Evolutionary conservation across 1,140 invertebrate species (phyloP).

Genomic region (Linepithema humile): DNA sequence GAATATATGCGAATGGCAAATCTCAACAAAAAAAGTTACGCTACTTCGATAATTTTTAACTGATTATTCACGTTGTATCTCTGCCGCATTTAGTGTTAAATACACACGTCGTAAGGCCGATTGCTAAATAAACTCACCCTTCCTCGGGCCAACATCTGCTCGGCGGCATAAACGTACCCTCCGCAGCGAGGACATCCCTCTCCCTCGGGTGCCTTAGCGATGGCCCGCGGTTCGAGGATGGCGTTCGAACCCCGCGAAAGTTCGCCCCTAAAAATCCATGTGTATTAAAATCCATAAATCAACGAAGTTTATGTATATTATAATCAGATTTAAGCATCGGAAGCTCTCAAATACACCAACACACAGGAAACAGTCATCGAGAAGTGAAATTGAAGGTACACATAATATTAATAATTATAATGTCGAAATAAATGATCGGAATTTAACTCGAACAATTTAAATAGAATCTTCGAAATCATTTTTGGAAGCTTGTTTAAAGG

Average conservation of each 20-base stretch:
- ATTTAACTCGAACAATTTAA: not conserved
- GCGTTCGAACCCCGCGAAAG: slow-evolving; percentile 82
- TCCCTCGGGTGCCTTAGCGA: slow-evolving; percentile 93
- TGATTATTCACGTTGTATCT: not conserved
- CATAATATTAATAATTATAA: not conserved
- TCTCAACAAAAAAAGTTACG: too few relatives aligned
- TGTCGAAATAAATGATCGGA: slow-evolving; percentile 9
- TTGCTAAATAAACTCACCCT: slow-evolving; percentile 87
- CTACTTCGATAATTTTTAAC: not conserved
- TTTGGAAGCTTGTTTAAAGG: not conserved
- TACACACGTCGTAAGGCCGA: not conserved
- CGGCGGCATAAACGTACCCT: slow-evolving; percentile 96
- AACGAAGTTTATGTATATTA: not conserved
- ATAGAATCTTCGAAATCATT: not conserved
- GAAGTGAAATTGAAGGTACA: slow-evolving; percentile 16
- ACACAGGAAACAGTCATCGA: not conserved
- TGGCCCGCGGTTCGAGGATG: slow-evolving; percentile 88
- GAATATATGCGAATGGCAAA: too few relatives aligned
- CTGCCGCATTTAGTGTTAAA: slow-evolving; percentile 39
- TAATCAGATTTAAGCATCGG: not conserved
- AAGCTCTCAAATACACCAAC: slow-evolving; percentile 1
- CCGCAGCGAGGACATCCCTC: slow-evolving; percentile 96
- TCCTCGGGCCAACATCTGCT: slow-evolving; percentile 96
- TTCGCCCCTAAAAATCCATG: slow-evolving; percentile 64
- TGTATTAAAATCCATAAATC: not conserved